A percentile compares a stretch with the other conserved stretches of the same genome.
Conservation (phyloP, 2,888 invertebrate genomes). For the Lasiommata megera region DNA sequence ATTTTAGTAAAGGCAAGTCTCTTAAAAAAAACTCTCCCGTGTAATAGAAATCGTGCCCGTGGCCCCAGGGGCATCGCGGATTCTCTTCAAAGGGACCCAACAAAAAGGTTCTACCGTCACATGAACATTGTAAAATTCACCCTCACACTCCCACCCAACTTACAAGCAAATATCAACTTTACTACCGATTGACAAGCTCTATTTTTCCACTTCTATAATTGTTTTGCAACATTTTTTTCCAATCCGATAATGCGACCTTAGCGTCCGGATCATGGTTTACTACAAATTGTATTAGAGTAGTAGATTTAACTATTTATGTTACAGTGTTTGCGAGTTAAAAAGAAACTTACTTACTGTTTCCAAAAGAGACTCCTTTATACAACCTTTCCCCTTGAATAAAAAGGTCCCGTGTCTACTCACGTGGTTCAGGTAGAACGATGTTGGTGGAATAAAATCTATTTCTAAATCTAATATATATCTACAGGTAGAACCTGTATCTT, state of each 20-base stretch:
- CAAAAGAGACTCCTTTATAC: background rate
- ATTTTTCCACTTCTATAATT: slow-evolving; percentile 46
- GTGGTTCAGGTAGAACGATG: background rate
- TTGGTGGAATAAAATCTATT: background rate
- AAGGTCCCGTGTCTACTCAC: background rate
- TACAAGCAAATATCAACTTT: slow-evolving; percentile 57
- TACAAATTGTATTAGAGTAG: slow-evolving; percentile 81
- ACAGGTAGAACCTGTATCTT: too few species aligned
- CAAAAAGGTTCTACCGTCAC: slow-evolving; percentile 77
- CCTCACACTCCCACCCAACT: slow-evolving; percentile 55
- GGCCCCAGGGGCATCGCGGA: slow-evolving; percentile 73
- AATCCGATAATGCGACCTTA: slow-evolving; percentile 80
- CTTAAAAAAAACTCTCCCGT: slow-evolving; percentile 64
- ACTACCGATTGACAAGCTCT: slow-evolving; percentile 42
- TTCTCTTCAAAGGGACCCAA: slow-evolving; percentile 72
- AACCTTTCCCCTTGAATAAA: background rate
- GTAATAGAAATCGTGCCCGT: slow-evolving; percentile 77
- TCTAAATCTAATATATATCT: too few species aligned
- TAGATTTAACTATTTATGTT: slow-evolving; percentile 78
- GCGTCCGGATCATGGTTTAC: slow-evolving; percentile 80
- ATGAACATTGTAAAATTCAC: slow-evolving; percentile 79
- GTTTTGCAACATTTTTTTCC: slow-evolving; percentile 74
- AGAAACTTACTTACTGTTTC: background rate
- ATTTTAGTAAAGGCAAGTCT: slow-evolving; percentile 60
- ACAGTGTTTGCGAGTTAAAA: slow-evolving; percentile 34